phyloP scores from a whole-genome alignment of 2,888 invertebrate species.

The Yponomeuta malinellus region DNA sequence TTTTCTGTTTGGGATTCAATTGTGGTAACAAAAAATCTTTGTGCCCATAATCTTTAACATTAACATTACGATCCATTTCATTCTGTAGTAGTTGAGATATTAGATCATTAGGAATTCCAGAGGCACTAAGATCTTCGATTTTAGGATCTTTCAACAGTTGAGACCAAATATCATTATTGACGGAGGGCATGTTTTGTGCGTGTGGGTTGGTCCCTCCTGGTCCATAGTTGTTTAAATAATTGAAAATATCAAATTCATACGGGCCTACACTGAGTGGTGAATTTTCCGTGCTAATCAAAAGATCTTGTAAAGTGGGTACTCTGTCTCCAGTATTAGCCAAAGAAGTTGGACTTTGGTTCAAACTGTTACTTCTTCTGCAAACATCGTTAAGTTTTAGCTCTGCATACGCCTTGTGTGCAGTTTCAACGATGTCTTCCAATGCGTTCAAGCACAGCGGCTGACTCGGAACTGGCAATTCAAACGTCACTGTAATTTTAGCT shows the following conservation, averaged over 20 bases:
- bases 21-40: not conserved
- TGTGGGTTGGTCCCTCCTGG: not conserved
- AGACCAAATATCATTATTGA: not conserved
- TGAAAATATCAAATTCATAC: not conserved
- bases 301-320: not conserved
- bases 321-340: not conserved
- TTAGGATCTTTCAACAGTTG: not conserved
- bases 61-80: no score
- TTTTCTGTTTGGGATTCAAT: not conserved
- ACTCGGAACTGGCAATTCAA: not conserved
- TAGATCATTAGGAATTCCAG: not conserved
- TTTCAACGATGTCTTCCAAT: not conserved
- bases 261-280: not conserved
- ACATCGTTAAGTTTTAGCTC: not conserved
- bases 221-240: not conserved
- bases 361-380: not conserved
- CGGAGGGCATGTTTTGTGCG: not conserved
- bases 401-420: not conserved
- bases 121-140: not conserved
- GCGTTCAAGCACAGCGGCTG: not conserved
- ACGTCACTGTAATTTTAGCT: not conserved
- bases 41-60: not conserved
- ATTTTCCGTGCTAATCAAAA: not conserved
- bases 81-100: no score
- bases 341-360: not conserved